Base-by-base conservation (phyloP, 2,113 vertebrate genomes). In the Alethe diademata region DNA sequence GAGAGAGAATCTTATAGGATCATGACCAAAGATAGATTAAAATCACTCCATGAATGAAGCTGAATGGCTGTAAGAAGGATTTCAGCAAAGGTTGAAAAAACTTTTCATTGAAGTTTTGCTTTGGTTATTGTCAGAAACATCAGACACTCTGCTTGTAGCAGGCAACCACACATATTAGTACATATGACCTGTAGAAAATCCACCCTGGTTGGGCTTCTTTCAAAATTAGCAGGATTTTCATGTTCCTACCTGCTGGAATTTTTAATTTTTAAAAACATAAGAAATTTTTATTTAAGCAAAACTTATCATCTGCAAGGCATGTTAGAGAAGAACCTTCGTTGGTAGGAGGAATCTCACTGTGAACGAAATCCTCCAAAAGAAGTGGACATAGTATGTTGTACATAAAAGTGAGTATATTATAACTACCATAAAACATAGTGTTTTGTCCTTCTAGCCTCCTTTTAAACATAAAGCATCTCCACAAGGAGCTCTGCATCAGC, bases 361-460 rank as follows among this genome's bases (percentile, higher is more conserved):
- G 43, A 81, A 56, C 14, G 16, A 86, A 80, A 29, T 28, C 11
- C 5, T 86, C 6, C 13, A 40, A 62, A 74, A 83, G 6, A 66
- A 70, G 67, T 22, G 11, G 10, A 50, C 6, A 29, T 16, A n/a
- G 2, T 10, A 31, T 35, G 15, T 12, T 53, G 13, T 45, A 62
- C 8, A 19, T 19, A 53, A 66, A 90, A 71, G 17, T 29, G 6
- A 67, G 9, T 19, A 4, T 23, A n/a, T 40, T 51, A 3, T 9
- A 60, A 35, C 23, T 43, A 60, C 9, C 5, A 8, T 40, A 57
- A 72, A 76, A 53, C 0, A 0, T 29, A 47, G 6, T 33, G 4
- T 48, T 24, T 14, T 60, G 7, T 69, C 19, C 8, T 78, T 67
- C 43, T 54, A 58, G 62, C n/a, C 19, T 17, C 4, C 17, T 73